Conservation (phyloP, 2,797 vertebrate genomes). For the Diceros bicornis region DNA sequence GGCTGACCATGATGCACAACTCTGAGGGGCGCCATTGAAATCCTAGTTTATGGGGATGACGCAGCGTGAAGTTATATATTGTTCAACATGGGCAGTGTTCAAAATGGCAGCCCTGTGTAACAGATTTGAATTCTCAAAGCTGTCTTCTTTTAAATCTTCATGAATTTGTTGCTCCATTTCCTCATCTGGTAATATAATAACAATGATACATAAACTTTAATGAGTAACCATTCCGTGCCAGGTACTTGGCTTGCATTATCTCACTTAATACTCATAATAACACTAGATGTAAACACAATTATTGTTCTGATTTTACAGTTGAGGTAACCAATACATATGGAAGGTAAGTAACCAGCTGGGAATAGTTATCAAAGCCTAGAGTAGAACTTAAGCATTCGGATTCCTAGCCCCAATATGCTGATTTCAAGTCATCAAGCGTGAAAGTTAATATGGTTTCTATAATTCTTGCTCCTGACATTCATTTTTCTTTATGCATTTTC, state of each 20-base stretch:
- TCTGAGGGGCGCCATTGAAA: neutral
- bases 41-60: neutral
- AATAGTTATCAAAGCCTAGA: neutral
- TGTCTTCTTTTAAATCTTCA: neutral
- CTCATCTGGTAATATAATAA: neutral
- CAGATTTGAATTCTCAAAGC: neutral
- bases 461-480: neutral
- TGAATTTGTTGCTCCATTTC: neutral
- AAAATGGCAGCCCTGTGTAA: neutral
- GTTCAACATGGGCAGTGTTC: neutral
- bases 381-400: neutral
- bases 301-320: neutral
- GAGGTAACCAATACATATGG: neutral
- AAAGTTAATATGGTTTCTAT: neutral
- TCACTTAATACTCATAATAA: neutral
- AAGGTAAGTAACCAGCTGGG: neutral
- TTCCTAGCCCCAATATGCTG: neutral
- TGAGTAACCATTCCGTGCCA: neutral
- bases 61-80: neutral
- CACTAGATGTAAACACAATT: neutral
- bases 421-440: neutral
- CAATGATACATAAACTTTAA: neutral
- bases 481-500: slow-evolving; percentile 68
- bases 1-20: neutral
- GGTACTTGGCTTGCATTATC: neutral